Percentiles rank a stretch among this genome's conserved stretches.
Evolutionary conservation across 2,888 invertebrate species (phyloP).

Genomic region (Nephrocerus scutellatus): DNA sequence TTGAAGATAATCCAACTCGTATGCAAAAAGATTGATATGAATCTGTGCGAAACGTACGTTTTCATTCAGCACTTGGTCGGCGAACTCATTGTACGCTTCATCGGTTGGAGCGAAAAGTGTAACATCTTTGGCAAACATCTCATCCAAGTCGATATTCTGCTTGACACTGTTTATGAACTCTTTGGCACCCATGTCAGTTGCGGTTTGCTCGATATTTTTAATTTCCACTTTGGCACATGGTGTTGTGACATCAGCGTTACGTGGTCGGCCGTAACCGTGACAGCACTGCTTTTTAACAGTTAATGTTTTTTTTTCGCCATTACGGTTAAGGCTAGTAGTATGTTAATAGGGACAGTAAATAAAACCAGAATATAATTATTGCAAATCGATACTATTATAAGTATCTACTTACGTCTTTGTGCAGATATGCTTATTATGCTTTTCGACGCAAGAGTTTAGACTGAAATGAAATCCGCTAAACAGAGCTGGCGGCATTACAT

Average conservation of each 20-base stretch:
- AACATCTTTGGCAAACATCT: conserved; percentile 49
- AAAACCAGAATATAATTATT: conserved; percentile 4
- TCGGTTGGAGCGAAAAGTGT: conserved; percentile 60
- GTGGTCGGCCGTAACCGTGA: conserved; percentile 54
- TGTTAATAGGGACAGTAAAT: conserved; percentile 10
- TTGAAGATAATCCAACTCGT: background rate
- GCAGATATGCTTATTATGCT: conserved; percentile 45
- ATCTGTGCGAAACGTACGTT: conserved; percentile 44
- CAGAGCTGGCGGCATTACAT: conserved; percentile 27
- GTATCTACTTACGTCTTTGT: conserved; percentile 42
- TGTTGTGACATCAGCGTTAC: conserved; percentile 41
- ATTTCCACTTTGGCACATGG: conserved; percentile 54
- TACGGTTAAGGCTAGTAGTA: conserved; percentile 53
- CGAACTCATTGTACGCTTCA: conserved; percentile 54
- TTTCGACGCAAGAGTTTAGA: conserved; percentile 46
- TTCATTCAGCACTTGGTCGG: conserved; percentile 50
- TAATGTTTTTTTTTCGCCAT: conserved; percentile 56
- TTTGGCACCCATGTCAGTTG: conserved; percentile 53
- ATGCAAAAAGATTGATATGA: conserved; percentile 2
- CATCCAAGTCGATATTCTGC: conserved; percentile 50
- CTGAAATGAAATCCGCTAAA: conserved; percentile 44
- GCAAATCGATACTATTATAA: background rate
- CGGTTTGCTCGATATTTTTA: conserved; percentile 52
- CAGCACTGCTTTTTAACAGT: conserved; percentile 62
- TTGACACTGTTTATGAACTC: conserved; percentile 54